Evolutionary conservation across 1,140 invertebrate species (phyloP), one percentile per base, ranked within the genome.

Genomic region (Hyles euphorbiae): DNA sequence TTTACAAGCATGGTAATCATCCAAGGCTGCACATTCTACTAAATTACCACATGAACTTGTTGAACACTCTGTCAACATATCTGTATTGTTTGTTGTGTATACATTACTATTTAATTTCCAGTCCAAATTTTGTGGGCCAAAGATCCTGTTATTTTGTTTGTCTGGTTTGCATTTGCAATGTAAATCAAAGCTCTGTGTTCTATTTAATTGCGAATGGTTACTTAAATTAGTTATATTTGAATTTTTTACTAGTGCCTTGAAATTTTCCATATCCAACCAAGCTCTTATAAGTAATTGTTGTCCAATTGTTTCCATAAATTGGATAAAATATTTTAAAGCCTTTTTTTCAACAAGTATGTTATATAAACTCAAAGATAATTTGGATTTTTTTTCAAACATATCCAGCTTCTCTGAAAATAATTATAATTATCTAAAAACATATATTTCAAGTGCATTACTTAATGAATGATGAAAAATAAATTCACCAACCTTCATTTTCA

Each of bases 221-320:
- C 63, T 70, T 59, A 56, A 64, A 63, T 67, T 60, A 69, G 22
- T 67, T 68, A 54, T 56, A 33, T 62, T 65, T 11, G 45, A 63
- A 44, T 63, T 74, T 50, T 34, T 67, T 53, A 81, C 46, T 57
- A 75, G 54, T 52, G 53, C 60, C 59, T 79, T 78, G 61, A 88
- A 90, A 60, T 81, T 80, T 63, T 89, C 87, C 58, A 89, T 62
- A 51, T 89, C 87, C 36, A 89, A 53, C 89, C 87, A 90, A 70
- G 84, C 87, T 67, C 85, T 86, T 34, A 89, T 68, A 10, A 88
- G 68, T 47, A 76, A 60, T 49, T 74, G 68, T 65, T 86, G 78
- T 34, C 78, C 83, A 51, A 83, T 76, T 57, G 77, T 78, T 71
- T 89, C 84, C 84, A 90, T 83, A 57, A 78, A 89, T 59, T 83